These are phyloP conservation scores for Acridotheres tristis DNA, from an alignment of 2,797 vertebrate species.

Conservation along the genomic window DNA sequence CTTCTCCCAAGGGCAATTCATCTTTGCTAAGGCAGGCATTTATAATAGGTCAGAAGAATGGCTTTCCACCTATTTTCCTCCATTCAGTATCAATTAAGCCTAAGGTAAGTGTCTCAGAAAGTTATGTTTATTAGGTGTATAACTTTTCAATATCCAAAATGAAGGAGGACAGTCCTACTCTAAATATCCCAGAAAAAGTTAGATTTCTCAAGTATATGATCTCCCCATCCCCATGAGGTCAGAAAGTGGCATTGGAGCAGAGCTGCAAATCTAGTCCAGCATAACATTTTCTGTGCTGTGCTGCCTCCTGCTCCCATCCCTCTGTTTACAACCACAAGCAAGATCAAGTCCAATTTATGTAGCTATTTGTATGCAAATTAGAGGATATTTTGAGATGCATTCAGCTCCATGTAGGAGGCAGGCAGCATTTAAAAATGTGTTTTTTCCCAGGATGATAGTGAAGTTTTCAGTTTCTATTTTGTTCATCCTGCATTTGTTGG, in stretches of 20 bases:
- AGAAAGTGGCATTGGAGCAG: not conserved
- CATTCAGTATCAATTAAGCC: not conserved
- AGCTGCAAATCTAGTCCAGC: not conserved
- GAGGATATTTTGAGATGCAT: conserved; percentile 60
- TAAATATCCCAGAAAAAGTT: not conserved
- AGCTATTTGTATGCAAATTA: conserved; percentile 73
- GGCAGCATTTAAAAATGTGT: conserved; percentile 54
- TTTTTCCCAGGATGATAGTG: conserved; percentile 3
- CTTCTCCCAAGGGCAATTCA: not conserved
- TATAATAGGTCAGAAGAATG: not conserved
- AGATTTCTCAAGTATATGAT: not conserved
- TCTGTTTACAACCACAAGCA: conserved; percentile 63
- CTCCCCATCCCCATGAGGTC: not conserved
- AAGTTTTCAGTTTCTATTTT: conserved; percentile 46
- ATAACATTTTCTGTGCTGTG: not conserved
- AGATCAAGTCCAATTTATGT: conserved; percentile 65
- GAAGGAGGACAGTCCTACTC: not conserved
- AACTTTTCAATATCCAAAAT: not conserved
- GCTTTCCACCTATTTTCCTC: not conserved
- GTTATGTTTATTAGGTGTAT: not conserved
- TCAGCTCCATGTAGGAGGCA: conserved; percentile 52
- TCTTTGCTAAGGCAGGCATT: not conserved
- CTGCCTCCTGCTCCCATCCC: conserved; percentile 29
- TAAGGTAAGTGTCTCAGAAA: not conserved
- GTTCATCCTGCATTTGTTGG: conserved; percentile 28